A percentile compares a stretch with the other conserved stretches of the same genome.
phyloP scores from a whole-genome alignment of 1,140 invertebrate genomes.

The Heterodera schachtii region DNA sequence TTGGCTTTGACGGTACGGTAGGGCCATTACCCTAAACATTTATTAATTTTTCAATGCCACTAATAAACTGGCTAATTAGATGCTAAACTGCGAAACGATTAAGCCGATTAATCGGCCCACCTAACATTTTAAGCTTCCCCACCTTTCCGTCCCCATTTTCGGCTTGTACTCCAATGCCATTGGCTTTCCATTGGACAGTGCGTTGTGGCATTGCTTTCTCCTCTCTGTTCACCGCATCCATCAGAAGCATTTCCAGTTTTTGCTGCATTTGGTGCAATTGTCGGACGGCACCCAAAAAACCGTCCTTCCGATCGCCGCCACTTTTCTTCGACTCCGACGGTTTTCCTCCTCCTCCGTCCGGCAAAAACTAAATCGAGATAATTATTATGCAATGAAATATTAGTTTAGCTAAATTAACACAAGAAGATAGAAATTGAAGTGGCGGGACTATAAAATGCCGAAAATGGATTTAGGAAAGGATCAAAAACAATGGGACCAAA shows the following conservation, averaged over 20 bases:
- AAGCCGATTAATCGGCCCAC: no score
- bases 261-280: conserved; percentile 14
- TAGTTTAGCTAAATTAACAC: no score
- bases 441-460: no score
- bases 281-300: conserved; percentile 16
- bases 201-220: neutral
- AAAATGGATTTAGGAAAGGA: no score
- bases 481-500: no score
- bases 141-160: neutral
- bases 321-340: neutral
- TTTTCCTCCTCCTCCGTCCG: neutral
- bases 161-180: neutral
- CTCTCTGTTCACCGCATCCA: neutral
- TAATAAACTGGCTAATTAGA: no score
- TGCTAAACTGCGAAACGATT: no score
- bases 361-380: neutral
- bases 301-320: neutral
- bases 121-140: no score
- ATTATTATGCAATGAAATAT: no score
- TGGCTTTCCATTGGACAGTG: neutral
- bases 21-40: no score
- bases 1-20: neutral
- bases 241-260: conserved; percentile 10
- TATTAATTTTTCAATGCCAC: no score
- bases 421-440: no score